Evolutionary conservation across 1,140 invertebrate genomes (phyloP), one percentile per base, ranked within the genome.

Genomic region (Zophobas atratus): DNA sequence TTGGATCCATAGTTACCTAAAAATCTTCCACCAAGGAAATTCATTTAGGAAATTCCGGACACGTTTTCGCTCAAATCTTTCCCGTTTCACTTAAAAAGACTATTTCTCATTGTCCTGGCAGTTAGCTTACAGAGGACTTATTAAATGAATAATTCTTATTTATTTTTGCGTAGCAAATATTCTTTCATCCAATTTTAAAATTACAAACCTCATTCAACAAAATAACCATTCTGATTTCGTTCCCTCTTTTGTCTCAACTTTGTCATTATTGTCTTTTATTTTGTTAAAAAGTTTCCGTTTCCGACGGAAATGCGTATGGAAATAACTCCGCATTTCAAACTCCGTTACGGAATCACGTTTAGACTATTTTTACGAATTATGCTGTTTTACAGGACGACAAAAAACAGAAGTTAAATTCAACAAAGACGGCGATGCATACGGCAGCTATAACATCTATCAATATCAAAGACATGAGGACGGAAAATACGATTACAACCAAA

Each of bases 361-460:
- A 51, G 33, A 34, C 53, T 32, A 4, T 55, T 55, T 60, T 39
- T 70, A 39, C 46, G 46, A 70, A 51, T 56, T 63, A 39, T 8
- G 57, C 39, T 77, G 49, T 60, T 60, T 60, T 71, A 46, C 81
- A 92, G 92, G 92, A 77, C 87, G 87, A 1, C 91, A 92, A 84
- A 88, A 87, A 20, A 90, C 91, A 32, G 87, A 89, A 81, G 90
- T 93, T 77, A 89, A 88, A 79, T 93, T 93, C 85, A 91, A 92
- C 82, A 80, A 86, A 8, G 89, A 92, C 77, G 91, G 92, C 0
- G 92, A 93, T 84, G 91, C 92, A 1, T 91, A 89, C 72, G 92
- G 92, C 32, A 91, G 89, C 80, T 93, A 93, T 83, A 91, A 91
- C 81, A 92, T 93, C 79, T 93, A 92, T 86, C 91, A 93, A 82